Base-by-base conservation (phyloP, 2,888 invertebrate species). In the Agrotis segetum region DNA sequence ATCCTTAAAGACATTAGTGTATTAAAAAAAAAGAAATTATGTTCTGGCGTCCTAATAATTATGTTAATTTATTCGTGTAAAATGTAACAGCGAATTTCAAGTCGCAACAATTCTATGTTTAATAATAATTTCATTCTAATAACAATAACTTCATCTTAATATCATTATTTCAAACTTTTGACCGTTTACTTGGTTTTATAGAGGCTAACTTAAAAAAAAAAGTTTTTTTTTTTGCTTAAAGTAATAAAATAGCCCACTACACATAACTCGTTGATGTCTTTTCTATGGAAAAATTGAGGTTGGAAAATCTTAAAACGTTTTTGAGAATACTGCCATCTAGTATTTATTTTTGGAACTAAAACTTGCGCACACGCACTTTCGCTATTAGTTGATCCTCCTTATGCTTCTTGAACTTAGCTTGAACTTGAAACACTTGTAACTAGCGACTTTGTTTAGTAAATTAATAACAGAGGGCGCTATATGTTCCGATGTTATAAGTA, bases 211-310 rank as follows among this genome's bases (percentile, higher is more conserved):
- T n/a, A n/a, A n/a, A 29, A 29, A 2, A 29, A 3, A 29, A 29
- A 29, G 4, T 29, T 29, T 3, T 4, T 3, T 34, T 34, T 34
- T 34, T 9, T n/a, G 7, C 16, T 1, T 19, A 17, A 21, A 21
- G 2, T 5, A 24, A 2, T 1, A 34, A 21, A 47, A 17, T 29
- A 2, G 11, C n/a, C 24, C 24, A 53, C 19, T 47, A 14, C 7
- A 0, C 0, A 3, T 3, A 29, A 19, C 79, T 66, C 86, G 88
- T 88, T 88, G 81, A 88, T 65, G 69, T 88, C 87, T 86, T 88
- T 86, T 83, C 19, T 76, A 77, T 40, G 29, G 21, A 53, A 65
- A 46, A 64, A 61, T 2, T 9, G 0, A 19, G 4, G 1, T 34
- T 13, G 7, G 7, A 44, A 40, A 29, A 11, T 11, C 49, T 0